Evolutionary conservation across 2,797 vertebrate genomes (phyloP), one percentile per base, ranked within the genome.

Genomic region (Clarias laeviceps): DNA sequence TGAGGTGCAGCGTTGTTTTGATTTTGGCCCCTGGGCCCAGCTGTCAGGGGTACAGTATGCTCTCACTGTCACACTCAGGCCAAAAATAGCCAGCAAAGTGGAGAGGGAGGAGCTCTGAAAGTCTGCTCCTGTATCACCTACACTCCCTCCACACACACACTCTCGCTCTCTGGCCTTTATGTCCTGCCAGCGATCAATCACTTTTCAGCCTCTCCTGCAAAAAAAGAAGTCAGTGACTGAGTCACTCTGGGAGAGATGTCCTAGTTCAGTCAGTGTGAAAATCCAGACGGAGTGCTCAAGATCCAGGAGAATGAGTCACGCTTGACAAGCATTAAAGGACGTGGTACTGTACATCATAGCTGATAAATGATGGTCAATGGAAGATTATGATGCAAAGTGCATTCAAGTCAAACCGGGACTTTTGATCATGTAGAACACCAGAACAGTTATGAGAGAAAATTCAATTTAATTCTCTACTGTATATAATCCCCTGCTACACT

Each of bases 71-170:
- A 85, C 82, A 85, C 70, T 72, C 69, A 76, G 65, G 89, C 83
- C 91, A 92, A 93, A 95, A 96, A 95, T 94, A 94, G 90, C 88
- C 91, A 79, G 81, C 34, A 74, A 72, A 78, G 78, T 80, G 61
- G 73, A 72, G 57, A 89, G 84, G 87, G 84, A 85, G 89, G 22
- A 82, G 89, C 78, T 86, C 34, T 54, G 65, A 90, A 54, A 24
- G 66, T 29, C 85, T 66, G 74, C 65, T 80, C 78, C 65, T 50
- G 86, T 89, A 87, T 89, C 88, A 88, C 86, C 83, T 89, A 64
- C 72, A 72, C 66, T 70, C 82, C 54, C 50, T 34, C 37, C 27
- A 61, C 59, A 70, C 80, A 54, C 79, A 59, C 59, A 72, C 80
- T 34, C 69, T 59, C 79, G 8, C 84, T 77, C 77, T 62, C 64